Base-by-base conservation (phyloP, 2,113 vertebrate genomes). In the Tauraco erythrolophus region DNA sequence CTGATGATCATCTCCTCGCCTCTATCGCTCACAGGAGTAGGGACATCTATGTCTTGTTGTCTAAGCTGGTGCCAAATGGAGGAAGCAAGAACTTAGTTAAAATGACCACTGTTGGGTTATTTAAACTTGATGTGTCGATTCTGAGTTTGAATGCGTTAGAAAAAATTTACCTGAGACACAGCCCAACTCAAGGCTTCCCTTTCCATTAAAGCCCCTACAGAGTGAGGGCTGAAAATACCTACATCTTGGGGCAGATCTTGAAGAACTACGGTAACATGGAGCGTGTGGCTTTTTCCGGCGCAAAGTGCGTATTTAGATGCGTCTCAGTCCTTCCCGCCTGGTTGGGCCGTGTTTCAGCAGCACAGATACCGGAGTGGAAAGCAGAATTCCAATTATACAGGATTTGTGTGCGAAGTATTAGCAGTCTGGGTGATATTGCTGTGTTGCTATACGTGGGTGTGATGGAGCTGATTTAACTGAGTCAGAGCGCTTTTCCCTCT, bases 21-120 rank as follows among this genome's bases (percentile, higher is more conserved):
- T 45, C 78, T 15, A 2, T 31, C 3, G 1, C 53, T 48, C 3
- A 1, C 5, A 6, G 46, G 43, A 37, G 2, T 1, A 15, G 7
- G 5, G 14, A n/a, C 3, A 14, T 16, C 39, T 22, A 28, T 31
- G n/a, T 69, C 41, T 19, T 39, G 23, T 25, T 37, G 9, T 51
- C 62, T 71, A 41, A 69, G 58, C 16, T 86, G 45, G 12, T 48
- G 45, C 58, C 53, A 14, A 57, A 25, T 24, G 46, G 41, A 87
- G 39, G 60, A 80, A 68, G n/a, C 31, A 35, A 83, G 64, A 48
- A 56, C 4, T 48, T 17, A 2, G 14, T 80, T 21, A 10, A 53
- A 41, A 10, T 24, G 25, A 3, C 15, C 23, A 0, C 18, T 54
- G 0, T 33, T 79, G 66, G 19, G 7, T 56, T 72, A 2, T 69